Percentiles rank a stretch among this genome's conserved stretches.
phyloP scores from a whole-genome alignment of 2,888 invertebrate species.

The Timema podura region DNA sequence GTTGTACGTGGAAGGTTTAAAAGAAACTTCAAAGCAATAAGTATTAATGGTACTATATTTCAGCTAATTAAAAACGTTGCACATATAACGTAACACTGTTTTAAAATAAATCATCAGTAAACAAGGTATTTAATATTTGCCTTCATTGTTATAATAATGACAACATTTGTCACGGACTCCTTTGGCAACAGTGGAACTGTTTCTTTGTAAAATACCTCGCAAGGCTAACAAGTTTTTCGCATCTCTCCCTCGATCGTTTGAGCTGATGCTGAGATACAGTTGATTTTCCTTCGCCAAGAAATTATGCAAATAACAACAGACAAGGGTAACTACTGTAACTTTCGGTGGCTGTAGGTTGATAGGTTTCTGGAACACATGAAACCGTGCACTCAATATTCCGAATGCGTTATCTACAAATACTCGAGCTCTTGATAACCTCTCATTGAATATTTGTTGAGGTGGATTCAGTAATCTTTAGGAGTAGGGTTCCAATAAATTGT shows the following conservation, averaged over 20 bases:
- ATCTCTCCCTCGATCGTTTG: not conserved
- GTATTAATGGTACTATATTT: too few species aligned
- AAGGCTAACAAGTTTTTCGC: not conserved
- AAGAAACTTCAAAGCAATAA: too few species aligned
- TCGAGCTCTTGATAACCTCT: not conserved
- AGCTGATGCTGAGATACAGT: not conserved
- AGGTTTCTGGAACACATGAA: not conserved
- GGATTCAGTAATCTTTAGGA: too few species aligned
- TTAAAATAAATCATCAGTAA: not conserved
- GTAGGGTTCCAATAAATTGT: not conserved
- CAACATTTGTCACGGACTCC: not conserved
- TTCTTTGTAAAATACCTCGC: not conserved
- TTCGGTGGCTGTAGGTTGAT: slow-evolving; percentile 1
- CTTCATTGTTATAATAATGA: not conserved
- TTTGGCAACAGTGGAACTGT: not conserved
- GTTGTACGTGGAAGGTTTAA: too few species aligned
- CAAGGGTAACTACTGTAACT: not conserved
- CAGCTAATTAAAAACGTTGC: too few species aligned
- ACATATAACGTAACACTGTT: too few species aligned
- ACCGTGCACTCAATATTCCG: not conserved
- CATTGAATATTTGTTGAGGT: too few species aligned
- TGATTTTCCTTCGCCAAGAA: not conserved
- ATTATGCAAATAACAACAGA: not conserved
- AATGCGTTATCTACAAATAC: not conserved
- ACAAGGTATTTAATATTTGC: not conserved